These are phyloP conservation scores for Hydrotaea diabolus DNA, from an alignment of 2,888 invertebrate genomes.

Conservation along the genomic window DNA sequence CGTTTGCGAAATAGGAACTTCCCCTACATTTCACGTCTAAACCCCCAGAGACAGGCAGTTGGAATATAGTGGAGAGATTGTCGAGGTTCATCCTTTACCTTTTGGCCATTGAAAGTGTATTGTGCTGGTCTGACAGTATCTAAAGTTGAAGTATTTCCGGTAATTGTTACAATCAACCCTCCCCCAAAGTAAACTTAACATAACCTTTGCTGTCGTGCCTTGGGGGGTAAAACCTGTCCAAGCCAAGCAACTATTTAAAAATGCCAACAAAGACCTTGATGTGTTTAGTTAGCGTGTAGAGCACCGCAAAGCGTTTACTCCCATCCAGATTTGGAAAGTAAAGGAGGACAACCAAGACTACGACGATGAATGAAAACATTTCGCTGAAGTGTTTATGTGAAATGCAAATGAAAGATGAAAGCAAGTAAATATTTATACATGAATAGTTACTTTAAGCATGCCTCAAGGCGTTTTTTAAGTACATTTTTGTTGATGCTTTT, in stretches of 20 bases:
- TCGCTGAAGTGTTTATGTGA: not conserved
- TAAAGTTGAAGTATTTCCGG: too few species aligned
- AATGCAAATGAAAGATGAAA: not conserved
- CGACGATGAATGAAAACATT: not conserved
- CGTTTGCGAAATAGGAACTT: too few species aligned
- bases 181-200: too few species aligned
- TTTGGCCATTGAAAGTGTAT: too few species aligned
- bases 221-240: not conserved
- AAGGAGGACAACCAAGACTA: not conserved
- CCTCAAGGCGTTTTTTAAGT: not conserved
- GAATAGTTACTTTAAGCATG: not conserved
- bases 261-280: not conserved
- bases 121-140: too few species aligned
- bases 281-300: too few species aligned
- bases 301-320: not conserved
- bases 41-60: too few species aligned
- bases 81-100: too few species aligned
- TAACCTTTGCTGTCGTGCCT: too few species aligned
- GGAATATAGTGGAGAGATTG: not conserved
- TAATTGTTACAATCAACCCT: too few species aligned
- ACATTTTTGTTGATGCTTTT: not conserved
- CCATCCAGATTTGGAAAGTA: not conserved
- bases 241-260: not conserved
- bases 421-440: not conserved
- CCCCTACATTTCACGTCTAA: too few species aligned